These are phyloP conservation scores for Gymnosoma rotundatum DNA, from an alignment of 2,888 invertebrate species.

Conservation along the genomic window DNA sequence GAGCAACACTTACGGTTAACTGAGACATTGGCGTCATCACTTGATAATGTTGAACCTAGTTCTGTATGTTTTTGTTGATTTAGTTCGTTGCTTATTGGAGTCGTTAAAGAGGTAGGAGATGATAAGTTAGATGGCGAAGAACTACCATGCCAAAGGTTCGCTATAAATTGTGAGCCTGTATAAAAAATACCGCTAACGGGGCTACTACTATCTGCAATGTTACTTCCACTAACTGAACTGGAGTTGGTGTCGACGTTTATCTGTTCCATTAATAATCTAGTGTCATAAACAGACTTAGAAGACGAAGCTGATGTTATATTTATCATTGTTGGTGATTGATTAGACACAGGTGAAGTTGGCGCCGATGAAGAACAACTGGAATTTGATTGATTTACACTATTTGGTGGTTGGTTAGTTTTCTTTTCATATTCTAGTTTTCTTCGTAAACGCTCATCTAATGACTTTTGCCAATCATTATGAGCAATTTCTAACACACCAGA, in stretches of 20 bases:
- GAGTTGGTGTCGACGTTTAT: neutral
- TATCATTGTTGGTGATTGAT: slow-evolving; percentile 25
- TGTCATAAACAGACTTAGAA: slow-evolving; percentile 9
- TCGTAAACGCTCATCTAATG: slow-evolving; percentile 75
- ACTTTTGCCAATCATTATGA: slow-evolving; percentile 77
- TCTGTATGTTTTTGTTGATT: slow-evolving; percentile 7
- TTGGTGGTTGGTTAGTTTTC: slow-evolving; percentile 39
- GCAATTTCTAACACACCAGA: slow-evolving; percentile 74
- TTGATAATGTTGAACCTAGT: neutral
- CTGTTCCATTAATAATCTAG: slow-evolving; percentile 8
- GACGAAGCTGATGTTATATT: slow-evolving; percentile 30
- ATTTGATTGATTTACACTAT: slow-evolving; percentile 27
- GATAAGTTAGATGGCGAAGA: slow-evolving; percentile 42
- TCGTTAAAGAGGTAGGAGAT: slow-evolving; percentile 1
- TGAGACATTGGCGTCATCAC: slow-evolving; percentile 9
- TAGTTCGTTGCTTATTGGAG: slow-evolving; percentile 1
- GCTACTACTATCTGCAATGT: slow-evolving; percentile 32
- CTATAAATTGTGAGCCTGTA: slow-evolving; percentile 85
- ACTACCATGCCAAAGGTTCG: slow-evolving; percentile 85
- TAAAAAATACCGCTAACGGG: slow-evolving; percentile 81
- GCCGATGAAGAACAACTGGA: slow-evolving; percentile 74
- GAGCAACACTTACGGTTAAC: slow-evolving; percentile 48
- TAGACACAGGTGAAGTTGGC: slow-evolving; percentile 76
- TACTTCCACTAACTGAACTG: neutral
- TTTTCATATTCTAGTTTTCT: slow-evolving; percentile 76